Percentiles rank a stretch among this genome's conserved stretches.
These are phyloP conservation scores for Choloepus didactylus DNA, from an alignment of 2,797 vertebrate genomes.

Conservation along the genomic window DNA sequence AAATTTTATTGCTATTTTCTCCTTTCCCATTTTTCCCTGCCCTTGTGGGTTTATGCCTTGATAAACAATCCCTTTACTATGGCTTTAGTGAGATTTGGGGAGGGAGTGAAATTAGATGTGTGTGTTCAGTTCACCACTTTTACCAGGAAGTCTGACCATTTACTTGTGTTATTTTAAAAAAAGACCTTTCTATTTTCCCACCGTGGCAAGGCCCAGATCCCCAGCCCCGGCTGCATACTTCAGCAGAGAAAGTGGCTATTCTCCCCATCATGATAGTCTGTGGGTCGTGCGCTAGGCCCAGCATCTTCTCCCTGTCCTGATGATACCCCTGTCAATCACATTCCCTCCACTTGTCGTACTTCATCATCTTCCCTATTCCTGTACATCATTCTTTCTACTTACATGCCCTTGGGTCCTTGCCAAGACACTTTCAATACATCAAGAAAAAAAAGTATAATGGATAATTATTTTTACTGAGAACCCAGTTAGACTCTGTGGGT, in stretches of 20 bases:
- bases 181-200: neutral
- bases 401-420: slow-evolving; percentile 26
- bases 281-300: neutral
- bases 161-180: neutral
- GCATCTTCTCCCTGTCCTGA: neutral
- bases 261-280: neutral
- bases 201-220: neutral
- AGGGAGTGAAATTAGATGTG: neutral
- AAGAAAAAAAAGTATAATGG: neutral
- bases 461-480: neutral
- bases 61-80: slow-evolving; percentile 34
- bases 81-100: neutral
- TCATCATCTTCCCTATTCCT: neutral
- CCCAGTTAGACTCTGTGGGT: neutral
- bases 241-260: neutral
- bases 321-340: neutral
- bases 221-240: rapidly evolving
- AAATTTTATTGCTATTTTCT: slow-evolving; percentile 50
- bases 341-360: neutral
- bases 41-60: slow-evolving; percentile 55
- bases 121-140: neutral
- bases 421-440: slow-evolving; percentile 63
- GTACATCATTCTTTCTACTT: slow-evolving; percentile 30
- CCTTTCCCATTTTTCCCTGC: slow-evolving; percentile 39
- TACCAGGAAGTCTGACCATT: slow-evolving; percentile 33